phyloP scores from a whole-genome alignment of 2,888 invertebrate genomes.

The Oscheius myriophilus region DNA sequence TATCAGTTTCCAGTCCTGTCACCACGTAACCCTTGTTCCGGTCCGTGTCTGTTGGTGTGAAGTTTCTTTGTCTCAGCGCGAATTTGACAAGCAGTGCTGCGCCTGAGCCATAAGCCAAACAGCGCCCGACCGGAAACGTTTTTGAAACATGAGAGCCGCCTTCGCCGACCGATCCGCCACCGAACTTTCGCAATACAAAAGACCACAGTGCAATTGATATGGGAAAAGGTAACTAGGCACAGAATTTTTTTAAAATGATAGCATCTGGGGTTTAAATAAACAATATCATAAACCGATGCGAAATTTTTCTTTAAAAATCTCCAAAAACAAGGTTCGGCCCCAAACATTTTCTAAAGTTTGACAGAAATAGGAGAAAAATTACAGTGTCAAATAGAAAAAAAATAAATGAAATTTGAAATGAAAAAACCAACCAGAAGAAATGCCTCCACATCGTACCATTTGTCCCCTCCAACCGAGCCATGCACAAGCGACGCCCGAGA shows the following conservation, averaged over 20 bases:
- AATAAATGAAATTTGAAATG: conserved; percentile 9
- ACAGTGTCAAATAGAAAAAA: not conserved
- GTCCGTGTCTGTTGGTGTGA: too few relatives aligned
- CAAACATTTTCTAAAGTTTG: too few relatives aligned
- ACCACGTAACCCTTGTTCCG: too few relatives aligned
- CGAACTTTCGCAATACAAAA: not conserved
- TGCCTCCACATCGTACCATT: conserved; percentile 67
- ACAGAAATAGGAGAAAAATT: too few relatives aligned
- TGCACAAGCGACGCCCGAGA: conserved; percentile 52
- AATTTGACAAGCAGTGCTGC: conserved; percentile 23
- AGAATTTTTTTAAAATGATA: too few relatives aligned
- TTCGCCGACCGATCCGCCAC: conserved; percentile 7
- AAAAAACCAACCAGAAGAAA: conserved; percentile 62
- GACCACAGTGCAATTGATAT: not conserved
- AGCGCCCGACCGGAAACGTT: conserved; percentile 29
- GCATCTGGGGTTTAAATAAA: too few relatives aligned
- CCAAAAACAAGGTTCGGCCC: too few relatives aligned
- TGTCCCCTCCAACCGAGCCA: conserved; percentile 58
- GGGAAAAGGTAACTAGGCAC: not conserved
- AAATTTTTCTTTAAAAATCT: too few relatives aligned
- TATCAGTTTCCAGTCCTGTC: too few relatives aligned
- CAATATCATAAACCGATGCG: too few relatives aligned
- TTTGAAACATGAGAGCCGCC: conserved; percentile 29
- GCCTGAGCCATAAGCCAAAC: conserved; percentile 32
- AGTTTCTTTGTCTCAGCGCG: conserved; percentile 24